Evolutionary conservation across 2,113 vertebrate species (phyloP).

Genomic region (Thalassoma bifasciatum): DNA sequence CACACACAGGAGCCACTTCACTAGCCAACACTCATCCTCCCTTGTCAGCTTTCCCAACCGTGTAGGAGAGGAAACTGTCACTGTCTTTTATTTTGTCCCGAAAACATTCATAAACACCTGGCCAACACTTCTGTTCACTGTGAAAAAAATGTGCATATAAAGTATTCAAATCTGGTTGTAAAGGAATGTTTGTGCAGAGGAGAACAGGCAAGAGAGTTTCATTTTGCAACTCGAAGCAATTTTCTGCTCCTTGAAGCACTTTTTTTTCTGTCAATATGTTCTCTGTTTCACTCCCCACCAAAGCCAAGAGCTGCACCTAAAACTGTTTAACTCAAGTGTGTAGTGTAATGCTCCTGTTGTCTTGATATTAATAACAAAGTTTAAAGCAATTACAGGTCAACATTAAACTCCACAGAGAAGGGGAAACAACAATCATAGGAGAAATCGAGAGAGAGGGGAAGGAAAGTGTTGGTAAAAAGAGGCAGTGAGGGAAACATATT

Average conservation of each 20-base stretch:
- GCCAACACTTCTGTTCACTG: slow-evolving; percentile 55
- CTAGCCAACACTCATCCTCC: slow-evolving; percentile 82
- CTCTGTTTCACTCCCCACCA: neutral
- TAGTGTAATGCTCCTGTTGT: neutral
- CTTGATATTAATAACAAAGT: slow-evolving; percentile 21
- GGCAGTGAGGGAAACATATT: slow-evolving; percentile 80
- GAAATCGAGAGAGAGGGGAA: slow-evolving; percentile 28
- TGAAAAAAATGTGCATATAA: slow-evolving; percentile 31
- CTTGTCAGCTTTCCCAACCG: slow-evolving; percentile 86
- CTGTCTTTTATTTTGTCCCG: slow-evolving; percentile 36
- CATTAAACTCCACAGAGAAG: slow-evolving; percentile 27
- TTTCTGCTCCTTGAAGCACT: slow-evolving; percentile 31
- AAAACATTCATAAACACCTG: slow-evolving; percentile 64
- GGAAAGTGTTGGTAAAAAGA: slow-evolving; percentile 56
- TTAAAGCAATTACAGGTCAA: slow-evolving; percentile 36
- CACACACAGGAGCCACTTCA: slow-evolving; percentile 30
- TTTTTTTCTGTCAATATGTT: slow-evolving; percentile 20
- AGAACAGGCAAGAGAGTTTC: slow-evolving; percentile 8
- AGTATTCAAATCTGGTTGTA: slow-evolving; percentile 34
- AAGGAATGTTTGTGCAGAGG: slow-evolving; percentile 14
- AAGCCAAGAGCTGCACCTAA: neutral
- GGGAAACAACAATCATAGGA: slow-evolving; percentile 18
- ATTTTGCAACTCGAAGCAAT: slow-evolving; percentile 49
- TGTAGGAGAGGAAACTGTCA: slow-evolving; percentile 71
- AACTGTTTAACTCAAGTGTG: neutral